A percentile compares a stretch with the other conserved stretches of the same genome.
Evolutionary conservation across 2,888 invertebrate species (phyloP).

Genomic region (Blera fallax): DNA sequence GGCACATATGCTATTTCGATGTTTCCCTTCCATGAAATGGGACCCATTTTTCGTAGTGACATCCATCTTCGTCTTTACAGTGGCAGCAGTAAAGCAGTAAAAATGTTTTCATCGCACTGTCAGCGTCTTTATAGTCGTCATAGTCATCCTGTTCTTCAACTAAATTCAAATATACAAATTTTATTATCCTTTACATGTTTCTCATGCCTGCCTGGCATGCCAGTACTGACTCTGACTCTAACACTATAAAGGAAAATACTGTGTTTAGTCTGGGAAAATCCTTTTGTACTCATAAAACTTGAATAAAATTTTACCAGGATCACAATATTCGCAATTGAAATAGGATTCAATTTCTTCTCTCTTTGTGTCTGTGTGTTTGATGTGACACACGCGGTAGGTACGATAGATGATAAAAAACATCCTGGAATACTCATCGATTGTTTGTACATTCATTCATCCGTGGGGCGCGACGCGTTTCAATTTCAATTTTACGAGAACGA

Average conservation of each 20-base stretch:
- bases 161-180: constrained; percentile 53
- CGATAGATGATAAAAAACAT: not conserved
- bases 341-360: not conserved
- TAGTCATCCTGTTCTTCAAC: constrained; percentile 27
- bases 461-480: constrained; percentile 13
- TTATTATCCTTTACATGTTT: constrained; percentile 48
- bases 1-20: constrained; percentile 22
- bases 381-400: not conserved
- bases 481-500: constrained; percentile 53
- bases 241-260: not conserved
- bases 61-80: constrained; percentile 36
- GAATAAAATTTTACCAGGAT: constrained; percentile 30
- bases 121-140: constrained; percentile 36
- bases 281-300: constrained; percentile 36
- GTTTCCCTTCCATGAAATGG: not conserved
- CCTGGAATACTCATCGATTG: constrained; percentile 25
- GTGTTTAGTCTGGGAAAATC: constrained; percentile 21
- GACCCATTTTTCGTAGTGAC: not conserved
- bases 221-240: not conserved
- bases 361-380: not conserved
- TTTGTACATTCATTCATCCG: constrained; percentile 14
- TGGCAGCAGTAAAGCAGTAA: constrained; percentile 36
- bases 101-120: constrained; percentile 30
- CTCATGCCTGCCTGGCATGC: not conserved
- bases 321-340: constrained; percentile 2